Evolutionary conservation across 92 coral and sea anemone species (phyloP).

Genomic region (Nematostella vectensis): DNA sequence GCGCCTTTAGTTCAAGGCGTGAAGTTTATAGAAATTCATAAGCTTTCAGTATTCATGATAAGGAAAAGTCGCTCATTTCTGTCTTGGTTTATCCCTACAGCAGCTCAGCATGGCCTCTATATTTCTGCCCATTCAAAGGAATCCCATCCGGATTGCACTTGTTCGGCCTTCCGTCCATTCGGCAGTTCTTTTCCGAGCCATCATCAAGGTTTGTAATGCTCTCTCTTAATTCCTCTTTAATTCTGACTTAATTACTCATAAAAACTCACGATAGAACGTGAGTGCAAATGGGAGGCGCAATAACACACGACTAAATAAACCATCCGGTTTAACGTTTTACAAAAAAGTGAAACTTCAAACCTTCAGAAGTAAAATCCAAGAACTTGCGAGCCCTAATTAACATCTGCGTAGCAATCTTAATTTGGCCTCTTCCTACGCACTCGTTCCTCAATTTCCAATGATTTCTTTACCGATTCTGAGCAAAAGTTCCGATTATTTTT

Average conservation of each 20-base stretch:
- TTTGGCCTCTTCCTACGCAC: conserved; percentile 5
- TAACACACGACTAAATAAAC: background rate
- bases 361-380: background rate
- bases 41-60: background rate
- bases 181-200: conserved; percentile 62
- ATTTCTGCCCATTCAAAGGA: conserved; percentile 42
- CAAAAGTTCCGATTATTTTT: conserved; percentile 18
- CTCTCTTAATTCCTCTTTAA: conserved; percentile 20
- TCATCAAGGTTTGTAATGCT: conserved; percentile 27
- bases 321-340: conserved; percentile 3
- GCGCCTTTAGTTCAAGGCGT: conserved; percentile 14
- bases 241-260: conserved; percentile 35
- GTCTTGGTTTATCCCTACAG: conserved; percentile 28
- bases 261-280: background rate
- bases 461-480: conserved; percentile 15
- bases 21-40: too few species aligned
- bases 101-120: conserved; percentile 27
- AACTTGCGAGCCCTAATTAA: too few species aligned
- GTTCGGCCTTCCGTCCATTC: conserved; percentile 95
- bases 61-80: background rate
- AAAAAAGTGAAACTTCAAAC: background rate
- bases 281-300: background rate
- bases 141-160: conserved; percentile 75
- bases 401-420: background rate
- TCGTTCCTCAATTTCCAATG: background rate